phyloP scores from a whole-genome alignment of 2,113 vertebrate species.

The Aegotheles bennettii region DNA sequence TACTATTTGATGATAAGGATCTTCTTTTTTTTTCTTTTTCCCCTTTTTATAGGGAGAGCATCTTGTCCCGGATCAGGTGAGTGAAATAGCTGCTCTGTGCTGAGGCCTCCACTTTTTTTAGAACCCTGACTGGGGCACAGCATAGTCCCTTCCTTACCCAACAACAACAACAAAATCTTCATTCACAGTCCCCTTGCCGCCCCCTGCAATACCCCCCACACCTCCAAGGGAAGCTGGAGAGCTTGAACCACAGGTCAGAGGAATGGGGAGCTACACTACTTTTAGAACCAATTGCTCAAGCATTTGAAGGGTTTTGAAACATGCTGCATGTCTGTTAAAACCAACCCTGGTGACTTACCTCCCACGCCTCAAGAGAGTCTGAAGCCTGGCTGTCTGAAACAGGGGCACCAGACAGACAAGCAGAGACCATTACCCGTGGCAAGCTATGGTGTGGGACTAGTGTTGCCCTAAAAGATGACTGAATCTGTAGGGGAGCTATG shows the following conservation, averaged over 20 bases:
- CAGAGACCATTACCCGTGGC: neutral
- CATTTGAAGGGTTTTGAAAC: neutral
- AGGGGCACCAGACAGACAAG: neutral
- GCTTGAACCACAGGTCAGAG: neutral
- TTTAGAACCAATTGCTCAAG: neutral
- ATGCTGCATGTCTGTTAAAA: neutral
- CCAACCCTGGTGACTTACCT: neutral
- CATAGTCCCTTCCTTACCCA: neutral
- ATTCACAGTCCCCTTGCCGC: neutral
- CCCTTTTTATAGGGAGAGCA: neutral
- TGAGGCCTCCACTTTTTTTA: neutral
- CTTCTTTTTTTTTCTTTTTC: neutral
- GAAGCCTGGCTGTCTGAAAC: neutral
- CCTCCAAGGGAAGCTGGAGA: neutral
- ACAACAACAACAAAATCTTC: neutral
- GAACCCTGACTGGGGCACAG: neutral
- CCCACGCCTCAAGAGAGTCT: neutral
- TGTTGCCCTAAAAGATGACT: neutral
- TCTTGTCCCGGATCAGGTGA: slow-evolving; percentile 17
- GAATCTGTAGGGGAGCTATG: neutral
- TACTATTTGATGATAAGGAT: neutral
- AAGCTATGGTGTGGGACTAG: neutral
- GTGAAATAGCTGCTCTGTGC: neutral
- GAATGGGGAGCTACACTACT: neutral
- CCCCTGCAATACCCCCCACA: neutral